phyloP scores from a whole-genome alignment of 2,113 vertebrate genomes.

The Motacilla tschutschensis region DNA sequence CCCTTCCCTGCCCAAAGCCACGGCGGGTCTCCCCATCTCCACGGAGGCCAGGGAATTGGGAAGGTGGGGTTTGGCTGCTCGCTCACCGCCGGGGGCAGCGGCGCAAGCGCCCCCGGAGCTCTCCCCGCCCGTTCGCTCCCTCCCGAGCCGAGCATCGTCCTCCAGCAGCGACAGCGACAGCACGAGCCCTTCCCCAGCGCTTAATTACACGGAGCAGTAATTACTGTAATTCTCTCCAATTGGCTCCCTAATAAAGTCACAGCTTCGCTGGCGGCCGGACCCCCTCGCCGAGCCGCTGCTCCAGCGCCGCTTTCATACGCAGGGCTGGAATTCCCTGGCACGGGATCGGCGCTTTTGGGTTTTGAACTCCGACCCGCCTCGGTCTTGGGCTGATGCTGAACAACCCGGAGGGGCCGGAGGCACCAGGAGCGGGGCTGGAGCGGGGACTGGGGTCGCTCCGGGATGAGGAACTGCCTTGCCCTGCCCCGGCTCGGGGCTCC shows the following conservation, averaged over 20 bases:
- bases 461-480: not conserved
- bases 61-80: fast-evolving
- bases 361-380: fast-evolving
- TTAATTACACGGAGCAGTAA: slow-evolving; percentile 12
- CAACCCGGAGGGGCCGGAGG: fast-evolving
- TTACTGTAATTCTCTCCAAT: slow-evolving; percentile 29
- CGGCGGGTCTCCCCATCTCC: fast-evolving
- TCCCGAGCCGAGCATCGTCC: not conserved
- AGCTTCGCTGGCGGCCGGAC: not conserved
- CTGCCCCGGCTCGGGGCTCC: too few species aligned
- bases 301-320: not conserved
- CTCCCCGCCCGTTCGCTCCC: not conserved
- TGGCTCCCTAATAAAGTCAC: slow-evolving; percentile 22
- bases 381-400: fast-evolving
- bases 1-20: not conserved
- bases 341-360: fast-evolving
- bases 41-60: not conserved
- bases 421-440: fast-evolving
- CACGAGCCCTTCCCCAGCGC: not conserved
- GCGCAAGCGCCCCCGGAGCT: fast-evolving
- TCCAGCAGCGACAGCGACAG: not conserved
- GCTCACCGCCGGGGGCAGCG: fast-evolving
- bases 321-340: not conserved
- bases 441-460: not conserved
- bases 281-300: not conserved